phyloP scores from a whole-genome alignment of 2,888 invertebrate genomes.

The Eurytoma adleriae region DNA sequence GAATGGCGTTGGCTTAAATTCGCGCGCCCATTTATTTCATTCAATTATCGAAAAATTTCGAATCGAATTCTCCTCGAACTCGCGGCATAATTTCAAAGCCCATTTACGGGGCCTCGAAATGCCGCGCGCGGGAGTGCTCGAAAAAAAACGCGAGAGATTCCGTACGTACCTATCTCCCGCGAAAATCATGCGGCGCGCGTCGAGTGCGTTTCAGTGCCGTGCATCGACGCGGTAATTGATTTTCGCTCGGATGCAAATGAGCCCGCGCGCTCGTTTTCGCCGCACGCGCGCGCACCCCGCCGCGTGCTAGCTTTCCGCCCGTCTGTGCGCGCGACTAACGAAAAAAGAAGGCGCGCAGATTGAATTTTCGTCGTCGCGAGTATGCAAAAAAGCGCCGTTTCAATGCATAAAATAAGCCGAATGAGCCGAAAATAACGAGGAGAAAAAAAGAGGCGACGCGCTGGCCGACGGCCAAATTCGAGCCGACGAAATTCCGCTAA shows the following conservation, averaged over 20 bases:
- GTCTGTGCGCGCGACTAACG: background rate
- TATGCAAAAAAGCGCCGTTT: slow-evolving; percentile 8
- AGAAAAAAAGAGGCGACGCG: background rate
- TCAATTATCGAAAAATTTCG: no score
- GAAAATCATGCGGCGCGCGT: background rate
- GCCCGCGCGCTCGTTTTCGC: slow-evolving; percentile 4
- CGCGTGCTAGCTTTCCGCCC: background rate
- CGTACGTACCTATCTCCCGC: background rate
- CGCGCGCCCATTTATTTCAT: no score
- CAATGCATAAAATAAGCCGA: slow-evolving; percentile 13
- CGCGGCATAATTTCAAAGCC: background rate
- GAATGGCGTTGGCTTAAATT: no score
- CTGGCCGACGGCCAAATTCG: slow-evolving; percentile 35
- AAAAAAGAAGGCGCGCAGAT: background rate
- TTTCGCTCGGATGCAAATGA: slow-evolving; percentile 40
- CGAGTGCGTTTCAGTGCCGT: background rate
- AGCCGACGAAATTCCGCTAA: slow-evolving; percentile 8
- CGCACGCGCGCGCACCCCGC: background rate
- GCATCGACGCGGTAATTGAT: slow-evolving; percentile 29
- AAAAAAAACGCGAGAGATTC: background rate
- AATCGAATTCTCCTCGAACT: no score
- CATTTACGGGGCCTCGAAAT: background rate
- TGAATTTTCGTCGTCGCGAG: slow-evolving; percentile 22
- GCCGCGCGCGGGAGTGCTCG: background rate
- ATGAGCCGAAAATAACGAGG: slow-evolving; percentile 16